Evolutionary conservation across 1,140 invertebrate species (phyloP), one percentile per base, ranked within the genome.

Genomic region (Zaprionus vittiger): DNA sequence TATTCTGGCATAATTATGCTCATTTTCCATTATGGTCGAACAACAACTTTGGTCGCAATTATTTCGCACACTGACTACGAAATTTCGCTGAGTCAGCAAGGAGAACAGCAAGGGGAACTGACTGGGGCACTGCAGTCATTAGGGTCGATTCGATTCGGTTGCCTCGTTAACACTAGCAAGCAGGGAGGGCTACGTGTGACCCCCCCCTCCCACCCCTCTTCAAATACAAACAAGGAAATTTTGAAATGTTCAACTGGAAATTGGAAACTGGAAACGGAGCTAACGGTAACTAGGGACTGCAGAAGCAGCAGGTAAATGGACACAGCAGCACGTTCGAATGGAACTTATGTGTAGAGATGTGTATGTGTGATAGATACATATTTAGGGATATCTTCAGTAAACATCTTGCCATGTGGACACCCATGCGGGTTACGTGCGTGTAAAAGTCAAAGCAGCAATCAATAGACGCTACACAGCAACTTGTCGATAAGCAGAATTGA

Each of bases 401-500:
- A 44, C 41, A 68, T 38, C 34, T 44, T 15, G 52, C 20, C 26
- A 68, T 57, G 41, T 9, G 77, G 64, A 80, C 77, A 80, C 71
- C 67, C 68, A 60, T 55, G 14, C 22, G 44, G 17, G 69, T 24
- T 47, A 65, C 28, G 47, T 49, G 47, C 38, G 47, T 52, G 47
- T 52, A 24, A 52, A 52, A 52, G 47, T 52, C 47, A 52, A 52
- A 52, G 47, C 34, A 64, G 62, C 70, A 79, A 70, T 75, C 75
- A 82, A 68, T 60, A 67, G 70, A 82, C 37, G 56, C 66, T 54
- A 70, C 63, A 79, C 66, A 79, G 70, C 65, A 67, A n/a, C 41
- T n/a, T 22, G 62, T 73, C 80, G 81, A 83, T 83, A 69, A 83
- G 81, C 64, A 54, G 68, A 78, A 83, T 83, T 83, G 77, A 83